phyloP scores from a whole-genome alignment of 2,888 invertebrate species.

The Lysandra bellargus region DNA sequence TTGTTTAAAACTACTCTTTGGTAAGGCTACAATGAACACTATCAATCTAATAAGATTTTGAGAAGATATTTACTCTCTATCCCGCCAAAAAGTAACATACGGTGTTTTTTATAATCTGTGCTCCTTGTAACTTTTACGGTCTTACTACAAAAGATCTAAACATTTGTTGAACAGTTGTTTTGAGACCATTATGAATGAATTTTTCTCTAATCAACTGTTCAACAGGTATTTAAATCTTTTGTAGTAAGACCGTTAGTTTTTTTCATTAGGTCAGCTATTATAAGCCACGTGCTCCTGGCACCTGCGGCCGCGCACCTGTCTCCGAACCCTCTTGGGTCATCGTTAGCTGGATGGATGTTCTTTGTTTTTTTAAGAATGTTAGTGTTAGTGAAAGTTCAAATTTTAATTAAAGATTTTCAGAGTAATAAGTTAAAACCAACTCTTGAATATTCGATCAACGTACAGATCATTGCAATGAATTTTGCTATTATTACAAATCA shows the following conservation, averaged over 20 bases:
- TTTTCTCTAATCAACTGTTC: too few relatives aligned
- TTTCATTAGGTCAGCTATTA: not conserved
- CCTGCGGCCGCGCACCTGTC: constrained; percentile 28
- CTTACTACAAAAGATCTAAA: too few relatives aligned
- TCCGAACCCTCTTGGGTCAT: not conserved
- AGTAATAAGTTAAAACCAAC: not conserved
- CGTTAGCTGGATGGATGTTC: not conserved
- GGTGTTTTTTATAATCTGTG: not conserved
- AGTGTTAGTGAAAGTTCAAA: too few relatives aligned
- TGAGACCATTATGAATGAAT: too few relatives aligned
- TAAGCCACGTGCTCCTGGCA: constrained; percentile 2
- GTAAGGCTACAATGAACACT: not conserved
- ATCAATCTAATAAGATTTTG: not conserved
- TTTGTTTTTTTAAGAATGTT: not conserved
- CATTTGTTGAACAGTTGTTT: too few relatives aligned
- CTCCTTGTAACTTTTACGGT: not conserved
- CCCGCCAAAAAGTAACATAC: not conserved
- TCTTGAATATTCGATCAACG: not conserved
- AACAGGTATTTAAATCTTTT: too few relatives aligned
- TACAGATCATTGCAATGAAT: not conserved
- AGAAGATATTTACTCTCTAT: not conserved
- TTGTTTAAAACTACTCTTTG: not conserved
- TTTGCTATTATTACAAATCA: not conserved
- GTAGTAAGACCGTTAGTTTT: not conserved
- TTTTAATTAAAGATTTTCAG: not conserved